Evolutionary conservation across 2,113 vertebrate species (phyloP).

Genomic region (Sylvietta virens): DNA sequence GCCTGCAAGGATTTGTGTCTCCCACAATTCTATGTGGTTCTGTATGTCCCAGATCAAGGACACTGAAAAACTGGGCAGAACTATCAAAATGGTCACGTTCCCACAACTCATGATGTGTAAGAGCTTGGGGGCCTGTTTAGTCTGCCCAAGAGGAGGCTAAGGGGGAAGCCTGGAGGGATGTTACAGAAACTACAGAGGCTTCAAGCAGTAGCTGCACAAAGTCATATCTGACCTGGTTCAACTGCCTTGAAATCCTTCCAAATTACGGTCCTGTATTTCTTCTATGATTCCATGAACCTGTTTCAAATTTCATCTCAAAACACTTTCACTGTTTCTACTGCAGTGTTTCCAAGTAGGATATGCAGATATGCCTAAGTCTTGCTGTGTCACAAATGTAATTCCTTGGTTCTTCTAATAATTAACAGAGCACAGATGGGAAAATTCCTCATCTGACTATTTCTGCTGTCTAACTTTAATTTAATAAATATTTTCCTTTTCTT

Average conservation of each 20-base stretch:
- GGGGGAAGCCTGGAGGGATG: not conserved
- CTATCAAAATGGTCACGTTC: not conserved
- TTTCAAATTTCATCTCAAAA: not conserved
- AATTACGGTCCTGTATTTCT: not conserved
- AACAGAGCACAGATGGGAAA: not conserved
- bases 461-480: not conserved
- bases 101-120: not conserved
- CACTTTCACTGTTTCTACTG: not conserved
- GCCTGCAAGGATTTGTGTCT: not conserved
- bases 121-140: not conserved
- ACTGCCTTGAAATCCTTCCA: not conserved
- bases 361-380: not conserved
- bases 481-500: not conserved
- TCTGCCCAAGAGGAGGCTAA: not conserved
- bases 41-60: not conserved
- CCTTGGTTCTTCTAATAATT: not conserved
- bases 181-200: not conserved
- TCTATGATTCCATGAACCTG: not conserved
- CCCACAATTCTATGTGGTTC: not conserved
- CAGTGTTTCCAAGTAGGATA: not conserved
- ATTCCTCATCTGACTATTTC: not conserved
- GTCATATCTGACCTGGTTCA: not conserved
- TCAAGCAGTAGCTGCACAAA: not conserved
- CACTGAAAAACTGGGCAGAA: not conserved
- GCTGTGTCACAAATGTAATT: not conserved